Evolutionary conservation across 2,113 vertebrate genomes (phyloP).

Genomic region (Oryzias melastigma): DNA sequence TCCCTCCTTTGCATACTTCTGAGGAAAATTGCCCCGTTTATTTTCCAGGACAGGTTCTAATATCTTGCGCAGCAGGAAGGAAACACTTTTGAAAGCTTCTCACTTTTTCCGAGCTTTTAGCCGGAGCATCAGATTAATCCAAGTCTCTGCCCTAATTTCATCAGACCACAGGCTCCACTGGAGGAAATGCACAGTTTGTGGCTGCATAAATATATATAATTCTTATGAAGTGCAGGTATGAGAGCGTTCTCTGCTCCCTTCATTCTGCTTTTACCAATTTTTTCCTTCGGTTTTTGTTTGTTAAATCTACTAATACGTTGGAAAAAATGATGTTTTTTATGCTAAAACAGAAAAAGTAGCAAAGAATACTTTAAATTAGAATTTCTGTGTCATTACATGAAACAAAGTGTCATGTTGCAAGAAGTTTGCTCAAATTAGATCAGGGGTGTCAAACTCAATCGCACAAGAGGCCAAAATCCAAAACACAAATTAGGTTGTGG

Average conservation of each 20-base stretch:
- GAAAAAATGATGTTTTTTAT: no score
- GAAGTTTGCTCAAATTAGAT: no score
- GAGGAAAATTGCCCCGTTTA: constrained; percentile 7
- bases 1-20: constrained; percentile 5
- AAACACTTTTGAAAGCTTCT: constrained; percentile 2
- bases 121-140: neutral
- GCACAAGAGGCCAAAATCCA: no score
- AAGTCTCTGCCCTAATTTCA: constrained; percentile 6
- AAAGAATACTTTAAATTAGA: no score
- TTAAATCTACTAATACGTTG: no score
- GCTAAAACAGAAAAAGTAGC: no score
- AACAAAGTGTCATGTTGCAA: no score
- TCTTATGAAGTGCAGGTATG: constrained; percentile 3
- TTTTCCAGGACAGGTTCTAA: constrained; percentile 28
- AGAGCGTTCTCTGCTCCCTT: neutral
- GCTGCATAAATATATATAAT: constrained; percentile 37
- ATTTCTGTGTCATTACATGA: no score
- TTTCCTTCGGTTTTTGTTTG: neutral
- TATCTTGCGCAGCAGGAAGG: constrained; percentile 14
- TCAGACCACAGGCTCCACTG: constrained; percentile 41
- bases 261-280: neutral
- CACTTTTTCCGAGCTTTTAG: constrained; percentile 2
- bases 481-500: no score
- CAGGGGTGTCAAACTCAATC: no score
- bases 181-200: constrained; percentile 35